Base-by-base conservation (phyloP, 2,113 vertebrate genomes). In the Xenopus laevis region DNA sequence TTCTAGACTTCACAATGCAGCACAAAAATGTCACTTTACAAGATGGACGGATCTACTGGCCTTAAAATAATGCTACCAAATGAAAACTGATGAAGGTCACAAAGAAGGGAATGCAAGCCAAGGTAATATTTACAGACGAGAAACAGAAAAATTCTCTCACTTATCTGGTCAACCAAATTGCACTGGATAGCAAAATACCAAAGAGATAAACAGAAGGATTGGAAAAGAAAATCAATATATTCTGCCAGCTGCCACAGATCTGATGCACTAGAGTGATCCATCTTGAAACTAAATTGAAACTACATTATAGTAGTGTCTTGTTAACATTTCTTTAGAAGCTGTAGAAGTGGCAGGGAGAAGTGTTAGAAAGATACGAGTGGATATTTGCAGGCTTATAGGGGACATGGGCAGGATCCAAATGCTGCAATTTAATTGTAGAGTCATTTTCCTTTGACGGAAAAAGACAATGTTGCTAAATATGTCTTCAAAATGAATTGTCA, bases 161-260 rank as follows among this genome's bases (percentile, higher is more conserved):
- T 76, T 76, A 76, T 76, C 73, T 69, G 73, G 65, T 69, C 73
- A 55, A 53, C 73, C 73, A 76, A 76, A 76, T 76, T 76, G 73
- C 73, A 76, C 66, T 69, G 73, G 73, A 76, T 76, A 62, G 73
- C 66, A 63, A 76, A 76, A 76, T 76, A 76, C 73, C 62, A 69
- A 68, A 46, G 47, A 76, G 73, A 76, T 76, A 76, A 69, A 76
- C 73, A 76, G 53, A 9, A 52, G 59, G 66, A 69, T 69, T 63
- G 73, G 46, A 61, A 76, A 76, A 60, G 73, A 76, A 76, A 76
- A 76, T 76, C 73, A 55, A 76, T 76, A 76, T 59, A 76, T 69
- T 69, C 45, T 76, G 73, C 66, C 73, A 76, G 73, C 65, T 69
- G 66, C 65, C 73, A 69, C 58, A 64, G 73, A 76, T 76, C 66